Evolutionary conservation across 1,140 invertebrate genomes (phyloP), one percentile per base, ranked within the genome.

Genomic region (Ostrea edulis): DNA sequence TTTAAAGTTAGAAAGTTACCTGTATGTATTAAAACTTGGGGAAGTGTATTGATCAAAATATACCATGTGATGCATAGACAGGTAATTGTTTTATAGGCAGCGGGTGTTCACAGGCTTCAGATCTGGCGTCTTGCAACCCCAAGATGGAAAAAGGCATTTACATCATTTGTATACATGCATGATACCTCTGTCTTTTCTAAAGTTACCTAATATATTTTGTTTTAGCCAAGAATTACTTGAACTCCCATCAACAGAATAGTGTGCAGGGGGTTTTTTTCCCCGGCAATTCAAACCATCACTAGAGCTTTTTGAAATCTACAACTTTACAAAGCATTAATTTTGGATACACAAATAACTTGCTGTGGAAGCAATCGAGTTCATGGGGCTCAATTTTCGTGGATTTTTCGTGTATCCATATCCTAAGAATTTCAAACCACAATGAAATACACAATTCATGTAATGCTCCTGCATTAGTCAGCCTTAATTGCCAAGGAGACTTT

Each of bases 141-240:
- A 22, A 85, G 54, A 85, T 85, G 83, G 83, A 85, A 85, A 85
- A 85, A 85, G 83, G 83, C 83, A 85, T 85, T 62, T 85, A 55
- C 53, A 62, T 62, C 25, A 8, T 85, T 22, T 53, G 44, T 54
- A 52, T 20, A 83, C 25, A 52, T 83, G 82, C 82, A 83, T 83
- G 82, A 35, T 29, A 77, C 8, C 29, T 35, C 29, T 35, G 29
- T 12, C 11, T 77, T 77, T 71, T 77, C 22, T 29, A 62, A 29
- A 77, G 1, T 14, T 77, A 29, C 68, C 68, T 77, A 77, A 77
- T 77, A 77, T 35, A 77, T 77, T 77, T 77, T 77, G 25, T 77
- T 77, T 77, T 77, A 29, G 55, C 29, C 12, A 29, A 77, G 65
- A 17, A 68, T 4, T 77, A 12, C 35, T 35, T 4, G n/a, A 62